These are phyloP conservation scores for Strigamia crassipes DNA, from an alignment of 2,888 invertebrate genomes.

Conservation along the genomic window DNA sequence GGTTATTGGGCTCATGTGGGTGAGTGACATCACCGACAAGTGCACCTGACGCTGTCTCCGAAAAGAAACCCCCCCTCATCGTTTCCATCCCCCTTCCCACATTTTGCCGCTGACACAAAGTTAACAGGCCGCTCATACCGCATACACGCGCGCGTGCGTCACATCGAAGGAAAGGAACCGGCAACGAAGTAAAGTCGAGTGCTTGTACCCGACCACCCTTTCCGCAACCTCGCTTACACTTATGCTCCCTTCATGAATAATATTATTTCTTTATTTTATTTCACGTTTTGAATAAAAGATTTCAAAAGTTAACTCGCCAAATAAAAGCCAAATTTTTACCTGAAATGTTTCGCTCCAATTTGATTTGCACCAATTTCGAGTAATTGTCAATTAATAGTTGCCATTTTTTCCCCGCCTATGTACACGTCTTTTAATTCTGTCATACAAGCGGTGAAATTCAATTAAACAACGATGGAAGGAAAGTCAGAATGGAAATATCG, in stretches of 20 bases:
- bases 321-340: background rate
- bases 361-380: constrained; percentile 1
- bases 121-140: constrained; percentile 22
- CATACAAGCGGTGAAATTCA: background rate
- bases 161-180: background rate
- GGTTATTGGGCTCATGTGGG: constrained; percentile 40
- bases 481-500: constrained; percentile 12
- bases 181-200: background rate
- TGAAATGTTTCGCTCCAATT: background rate
- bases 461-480: background rate
- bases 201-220: constrained; percentile 8
- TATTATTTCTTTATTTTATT: background rate
- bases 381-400: constrained; percentile 7
- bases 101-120: constrained; percentile 30
- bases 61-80: constrained; percentile 9
- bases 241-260: constrained; percentile 1
- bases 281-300: background rate
- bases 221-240: background rate
- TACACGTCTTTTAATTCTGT: constrained; percentile 8
- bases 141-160: background rate
- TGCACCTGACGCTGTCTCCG: constrained; percentile 34
- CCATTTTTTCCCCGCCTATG: background rate
- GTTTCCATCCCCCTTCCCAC: constrained; percentile 1
- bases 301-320: background rate
- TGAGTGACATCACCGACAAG: constrained; percentile 39